Base-by-base conservation (phyloP, 2,113 vertebrate species). In the Oncorhynchus tshawytscha region DNA sequence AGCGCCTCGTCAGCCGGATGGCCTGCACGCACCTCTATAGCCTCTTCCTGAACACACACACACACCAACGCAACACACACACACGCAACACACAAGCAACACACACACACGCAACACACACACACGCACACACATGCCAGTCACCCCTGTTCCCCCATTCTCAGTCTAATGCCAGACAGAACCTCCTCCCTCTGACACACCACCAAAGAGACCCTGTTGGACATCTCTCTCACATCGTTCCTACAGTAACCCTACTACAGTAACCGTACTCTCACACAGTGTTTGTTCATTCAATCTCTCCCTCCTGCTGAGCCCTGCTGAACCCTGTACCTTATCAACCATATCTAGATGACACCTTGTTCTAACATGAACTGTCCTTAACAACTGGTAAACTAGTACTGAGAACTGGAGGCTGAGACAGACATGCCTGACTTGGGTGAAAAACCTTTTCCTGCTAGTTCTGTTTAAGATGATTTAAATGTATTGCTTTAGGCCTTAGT, bases 1-100 rank as follows among this genome's bases (percentile, higher is more conserved):
- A 99, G 98, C 78, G 92, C 95, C 13, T 96, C 97, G 0, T 96
- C 97, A 2, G 94, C 95, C 78, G 93, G 94, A 4, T 96, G 96
- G 1, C 94, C 94, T 9, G 86, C 92, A 0, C 94, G 95, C 80
- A 1, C 68, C 12, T 48, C 59, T n/a, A 24, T n/a, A 1, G 8
- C n/a, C n/a, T 62, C 4, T 70, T 78, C 66, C 62, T 18, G 71
- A 69, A 66, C 64, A 29, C 64, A 29, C 64, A 22, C 13, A 11
- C 29, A 66, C 64, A 29, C 64, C 15, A 24, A 25, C 24, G 9
- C 29, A 4, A 29, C 29, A 4, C 29, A 29, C 29, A 29, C 29
- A 0, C 2, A 27, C 27, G 2, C 27, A 3, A 29, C 29, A 29
- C 29, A 29, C 27, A 29, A 3, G 0, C 27, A 29, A 31, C 31